Base-by-base conservation (phyloP, 2,888 invertebrate genomes). In the Dinocampus coccinellae region DNA sequence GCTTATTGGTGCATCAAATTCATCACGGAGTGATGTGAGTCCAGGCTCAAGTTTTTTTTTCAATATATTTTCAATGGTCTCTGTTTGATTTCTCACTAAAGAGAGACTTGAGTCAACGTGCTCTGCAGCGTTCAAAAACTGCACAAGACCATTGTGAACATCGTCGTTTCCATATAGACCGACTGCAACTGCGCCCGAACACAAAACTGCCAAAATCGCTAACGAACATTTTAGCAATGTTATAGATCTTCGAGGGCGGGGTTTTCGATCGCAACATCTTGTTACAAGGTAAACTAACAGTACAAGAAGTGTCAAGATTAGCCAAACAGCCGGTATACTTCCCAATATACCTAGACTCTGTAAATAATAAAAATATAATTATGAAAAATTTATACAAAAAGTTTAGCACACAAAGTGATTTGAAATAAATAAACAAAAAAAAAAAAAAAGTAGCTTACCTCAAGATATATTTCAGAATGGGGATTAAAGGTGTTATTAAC, bases 161-260 rank as follows among this genome's bases (percentile, higher is more conserved):
- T 97, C 96, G 87, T 97, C 97, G 89, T 97, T 98, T 47, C 97
- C 97, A 88, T 97, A 98, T 53, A 98, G 92, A 34, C 94, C 97
- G 67, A 97, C 91, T 68, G 96, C 97, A 78, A 97, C 93, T 7
- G 96, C 94, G 73, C 95, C 96, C 89, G 96, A 96, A 85, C 96
- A 97, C 77, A 97, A 90, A 73, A 97, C 93, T 65, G 97, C 94
- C 16, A 94, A 92, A 74, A 94, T 92, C 83, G 94, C 94, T 69
- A 95, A 89, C 22, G 93, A 85, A 92, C 86, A 94, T 90, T 94
- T 94, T 78, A 97, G 90, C 80, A 97, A 95, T 64, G 95, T 93
- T 88, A 97, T 95, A 82, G 95, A 95, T 86, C 93, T 93, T 73
- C 95, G 93, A 74, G 96, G 95, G 69, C 96, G 92, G 78, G 96